Conservation (phyloP, 2,113 vertebrate genomes). For the Chloebia gouldiae region DNA sequence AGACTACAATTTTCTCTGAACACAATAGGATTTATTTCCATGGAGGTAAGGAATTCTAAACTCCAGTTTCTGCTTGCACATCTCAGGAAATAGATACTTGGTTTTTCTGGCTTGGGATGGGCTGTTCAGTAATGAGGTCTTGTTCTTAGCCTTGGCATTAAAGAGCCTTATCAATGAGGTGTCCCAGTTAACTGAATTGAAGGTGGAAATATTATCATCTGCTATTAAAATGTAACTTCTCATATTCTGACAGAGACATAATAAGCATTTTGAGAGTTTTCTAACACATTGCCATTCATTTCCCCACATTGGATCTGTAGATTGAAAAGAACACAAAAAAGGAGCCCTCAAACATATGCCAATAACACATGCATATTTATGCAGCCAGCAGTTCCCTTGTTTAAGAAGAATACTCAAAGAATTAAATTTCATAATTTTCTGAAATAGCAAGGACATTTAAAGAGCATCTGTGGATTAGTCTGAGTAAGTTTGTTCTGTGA, state of each 20-base stretch:
- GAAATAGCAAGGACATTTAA: conserved; percentile 23
- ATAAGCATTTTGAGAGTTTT: conserved; percentile 1
- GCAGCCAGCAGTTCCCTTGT: conserved; percentile 11
- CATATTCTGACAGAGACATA: background rate
- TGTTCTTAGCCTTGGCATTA: background rate
- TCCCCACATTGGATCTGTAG: background rate
- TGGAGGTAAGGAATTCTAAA: background rate
- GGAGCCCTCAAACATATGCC: background rate
- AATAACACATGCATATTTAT: background rate
- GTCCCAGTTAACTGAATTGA: background rate
- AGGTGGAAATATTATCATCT: background rate
- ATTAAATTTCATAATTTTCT: conserved; percentile 14
- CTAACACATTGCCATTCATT: background rate
- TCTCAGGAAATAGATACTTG: background rate
- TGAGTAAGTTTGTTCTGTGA: conserved; percentile 30
- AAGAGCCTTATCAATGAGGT: background rate
- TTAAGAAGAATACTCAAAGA: background rate
- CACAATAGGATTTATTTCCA: background rate
- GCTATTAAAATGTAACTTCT: background rate
- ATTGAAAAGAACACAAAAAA: conserved; percentile 6
- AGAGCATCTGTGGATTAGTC: conserved; percentile 41
- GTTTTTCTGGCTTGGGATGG: background rate
- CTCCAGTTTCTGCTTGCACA: background rate
- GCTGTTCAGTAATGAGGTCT: background rate
- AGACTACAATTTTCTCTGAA: background rate